Evolutionary conservation across 2,113 vertebrate species (phyloP).

Genomic region (Rhynchomys soricoides): DNA sequence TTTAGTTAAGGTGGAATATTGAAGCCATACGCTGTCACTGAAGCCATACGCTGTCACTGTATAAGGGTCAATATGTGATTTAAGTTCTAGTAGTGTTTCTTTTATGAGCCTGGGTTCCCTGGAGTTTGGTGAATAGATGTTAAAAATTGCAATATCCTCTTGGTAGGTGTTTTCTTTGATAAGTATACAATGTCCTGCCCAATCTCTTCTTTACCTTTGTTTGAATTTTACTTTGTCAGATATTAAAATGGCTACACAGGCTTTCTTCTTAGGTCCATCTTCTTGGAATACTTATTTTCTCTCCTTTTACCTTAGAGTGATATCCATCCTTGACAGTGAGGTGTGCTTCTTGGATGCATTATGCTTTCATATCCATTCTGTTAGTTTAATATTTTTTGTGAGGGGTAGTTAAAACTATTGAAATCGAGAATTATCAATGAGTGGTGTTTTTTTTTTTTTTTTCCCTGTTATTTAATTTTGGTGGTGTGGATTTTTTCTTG

Average conservation of each 20-base stretch:
- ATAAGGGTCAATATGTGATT: neutral
- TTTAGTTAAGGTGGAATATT: neutral
- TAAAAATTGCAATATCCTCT: neutral
- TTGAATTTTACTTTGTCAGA: neutral
- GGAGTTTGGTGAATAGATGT: neutral
- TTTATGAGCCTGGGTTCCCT: neutral
- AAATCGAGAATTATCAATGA: neutral
- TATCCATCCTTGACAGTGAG: neutral
- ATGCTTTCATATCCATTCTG: neutral
- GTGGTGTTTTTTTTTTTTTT: too few relatives aligned
- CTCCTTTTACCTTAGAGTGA: neutral
- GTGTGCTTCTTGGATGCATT: neutral
- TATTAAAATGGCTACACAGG: neutral
- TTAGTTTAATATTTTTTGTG: neutral
- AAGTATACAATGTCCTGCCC: neutral
- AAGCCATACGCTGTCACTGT: neutral
- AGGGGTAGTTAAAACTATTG: neutral
- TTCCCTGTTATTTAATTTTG: neutral
- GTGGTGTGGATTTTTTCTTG: too few relatives aligned
- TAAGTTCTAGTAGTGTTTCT: neutral
- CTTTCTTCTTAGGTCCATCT: too few relatives aligned
- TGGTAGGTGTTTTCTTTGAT: neutral
- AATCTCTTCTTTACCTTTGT: neutral
- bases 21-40: neutral
- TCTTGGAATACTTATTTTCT: neutral